Conservation (phyloP, 2,888 invertebrate species). For the Sphaerophoria taeniata region DNA sequence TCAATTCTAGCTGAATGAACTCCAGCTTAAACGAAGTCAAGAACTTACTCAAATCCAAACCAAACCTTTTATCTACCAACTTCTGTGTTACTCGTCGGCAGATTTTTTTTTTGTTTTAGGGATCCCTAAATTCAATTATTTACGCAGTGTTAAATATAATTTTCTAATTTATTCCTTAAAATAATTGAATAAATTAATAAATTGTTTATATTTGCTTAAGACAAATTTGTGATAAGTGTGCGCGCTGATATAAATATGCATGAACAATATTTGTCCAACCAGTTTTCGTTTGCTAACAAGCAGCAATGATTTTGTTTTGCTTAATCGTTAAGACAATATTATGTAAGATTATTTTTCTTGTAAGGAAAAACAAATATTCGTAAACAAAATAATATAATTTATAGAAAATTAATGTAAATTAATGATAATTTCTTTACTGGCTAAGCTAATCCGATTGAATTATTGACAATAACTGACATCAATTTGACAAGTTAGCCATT, state of each 20-base stretch:
- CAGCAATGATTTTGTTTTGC: background rate
- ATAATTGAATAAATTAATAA: conserved; percentile 24
- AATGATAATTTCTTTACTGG: background rate
- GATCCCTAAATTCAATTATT: background rate
- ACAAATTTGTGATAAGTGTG: conserved; percentile 39
- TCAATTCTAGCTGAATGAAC: no score
- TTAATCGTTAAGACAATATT: conserved; percentile 2
- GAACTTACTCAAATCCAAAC: no score
- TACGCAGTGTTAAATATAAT: background rate
- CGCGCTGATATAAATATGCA: conserved; percentile 16
- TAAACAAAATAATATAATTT: conserved; percentile 29
- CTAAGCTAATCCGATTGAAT: conserved; percentile 25
- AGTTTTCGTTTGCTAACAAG: conserved; percentile 2
- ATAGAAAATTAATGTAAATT: conserved; percentile 58
- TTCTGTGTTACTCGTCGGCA: background rate
- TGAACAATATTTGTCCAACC: conserved; percentile 8
- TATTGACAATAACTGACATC: conserved; percentile 38
- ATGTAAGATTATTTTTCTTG: conserved; percentile 4
- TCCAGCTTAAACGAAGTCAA: no score
- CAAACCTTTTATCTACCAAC: no score
- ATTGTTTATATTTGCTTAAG: conserved; percentile 1
- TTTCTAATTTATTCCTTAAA: conserved; percentile 6
- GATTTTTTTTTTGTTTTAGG: background rate
- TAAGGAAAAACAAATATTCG: background rate
- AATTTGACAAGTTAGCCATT: conserved; percentile 25